Percentiles rank a stretch among this genome's conserved stretches.
phyloP scores from a whole-genome alignment of 2,113 vertebrate genomes.

The Lichenostomus cassidix region DNA sequence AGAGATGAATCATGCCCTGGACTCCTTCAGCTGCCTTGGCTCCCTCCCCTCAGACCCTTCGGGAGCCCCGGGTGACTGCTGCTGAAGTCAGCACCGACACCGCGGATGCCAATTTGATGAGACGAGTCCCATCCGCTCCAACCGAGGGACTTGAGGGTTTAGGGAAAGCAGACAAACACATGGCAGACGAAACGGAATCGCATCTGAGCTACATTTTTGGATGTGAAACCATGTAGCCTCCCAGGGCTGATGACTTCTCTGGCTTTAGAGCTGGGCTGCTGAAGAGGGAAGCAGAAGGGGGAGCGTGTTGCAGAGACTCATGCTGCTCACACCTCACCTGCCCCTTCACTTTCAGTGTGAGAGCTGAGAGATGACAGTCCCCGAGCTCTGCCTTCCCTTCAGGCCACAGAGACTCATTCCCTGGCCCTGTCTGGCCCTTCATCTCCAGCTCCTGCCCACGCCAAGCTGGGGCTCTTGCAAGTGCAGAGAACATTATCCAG shows the following conservation, averaged over 20 bases:
- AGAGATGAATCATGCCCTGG: constrained; percentile 45
- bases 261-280: neutral
- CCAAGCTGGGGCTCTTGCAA: neutral
- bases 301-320: neutral
- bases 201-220: neutral
- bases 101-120: neutral
- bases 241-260: neutral
- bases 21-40: constrained; percentile 14
- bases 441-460: neutral
- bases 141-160: neutral
- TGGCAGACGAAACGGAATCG: neutral
- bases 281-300: neutral
- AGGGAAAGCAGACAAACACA: neutral
- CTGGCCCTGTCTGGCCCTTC: neutral
- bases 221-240: neutral
- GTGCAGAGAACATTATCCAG: neutral
- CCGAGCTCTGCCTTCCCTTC: neutral
- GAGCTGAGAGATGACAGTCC: neutral
- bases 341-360: neutral
- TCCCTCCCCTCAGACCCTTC: neutral
- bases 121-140: neutral
- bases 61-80: neutral
- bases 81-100: constrained; percentile 28
- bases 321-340: fast-evolving
- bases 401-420: neutral